Conservation (phyloP, 1,140 invertebrate species). For the Leptonema lineaticorne region DNA sequence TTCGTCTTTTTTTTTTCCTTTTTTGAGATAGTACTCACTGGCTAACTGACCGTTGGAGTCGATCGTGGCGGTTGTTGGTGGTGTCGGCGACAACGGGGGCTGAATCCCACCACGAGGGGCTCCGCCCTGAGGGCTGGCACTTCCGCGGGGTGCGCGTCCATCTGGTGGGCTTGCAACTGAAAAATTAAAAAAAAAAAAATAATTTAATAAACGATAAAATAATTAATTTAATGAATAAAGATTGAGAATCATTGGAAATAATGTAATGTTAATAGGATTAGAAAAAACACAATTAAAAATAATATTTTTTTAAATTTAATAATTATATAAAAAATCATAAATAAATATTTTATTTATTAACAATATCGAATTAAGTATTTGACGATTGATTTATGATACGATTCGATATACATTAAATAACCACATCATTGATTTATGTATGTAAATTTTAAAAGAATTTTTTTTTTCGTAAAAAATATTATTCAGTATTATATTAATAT, state of each 20-base stretch:
- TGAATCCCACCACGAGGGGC: slow-evolving; percentile 41
- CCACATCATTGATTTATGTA: too few species aligned
- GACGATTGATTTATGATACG: too few species aligned
- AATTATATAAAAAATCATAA: too few species aligned
- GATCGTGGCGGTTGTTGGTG: slow-evolving; percentile 39
- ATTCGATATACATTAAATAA: too few species aligned
- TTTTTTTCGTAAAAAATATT: too few species aligned
- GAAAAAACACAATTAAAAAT: too few species aligned
- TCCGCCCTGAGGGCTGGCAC: slow-evolving; percentile 41
- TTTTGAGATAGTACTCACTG: slow-evolving; percentile 63
- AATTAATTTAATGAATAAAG: background rate
- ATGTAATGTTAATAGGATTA: too few species aligned
- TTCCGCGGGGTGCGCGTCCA: slow-evolving; percentile 55
- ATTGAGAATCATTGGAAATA: background rate
- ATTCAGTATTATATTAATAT: too few species aligned
- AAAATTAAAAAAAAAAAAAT: slow-evolving; percentile 45
- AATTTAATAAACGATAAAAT: background rate
- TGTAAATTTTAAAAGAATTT: too few species aligned
- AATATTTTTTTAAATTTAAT: background rate
- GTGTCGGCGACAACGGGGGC: slow-evolving; percentile 40
- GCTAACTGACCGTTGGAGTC: slow-evolving; percentile 62
- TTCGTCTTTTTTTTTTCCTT: too few species aligned
- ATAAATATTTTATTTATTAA: too few species aligned
- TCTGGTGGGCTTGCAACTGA: slow-evolving; percentile 65
- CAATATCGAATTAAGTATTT: too few species aligned